Percentiles rank a stretch among this genome's conserved stretches.
phyloP scores from a whole-genome alignment of 2,113 vertebrate species.

The Sphyrna mokarran region DNA sequence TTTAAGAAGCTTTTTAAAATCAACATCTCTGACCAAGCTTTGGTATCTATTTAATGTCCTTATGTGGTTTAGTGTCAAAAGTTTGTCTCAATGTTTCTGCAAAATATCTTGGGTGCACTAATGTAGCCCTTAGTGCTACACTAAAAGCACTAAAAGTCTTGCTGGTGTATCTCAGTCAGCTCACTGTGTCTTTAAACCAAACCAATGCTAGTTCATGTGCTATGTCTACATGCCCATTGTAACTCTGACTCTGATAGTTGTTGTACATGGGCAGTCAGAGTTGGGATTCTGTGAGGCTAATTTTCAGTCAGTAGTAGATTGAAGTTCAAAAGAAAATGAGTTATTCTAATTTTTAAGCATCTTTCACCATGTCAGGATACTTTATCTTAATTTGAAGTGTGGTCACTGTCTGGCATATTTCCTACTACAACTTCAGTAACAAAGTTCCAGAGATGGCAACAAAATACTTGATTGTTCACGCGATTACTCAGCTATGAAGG shows the following conservation, averaged over 20 bases:
- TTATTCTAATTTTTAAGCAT: neutral
- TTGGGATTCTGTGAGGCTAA: neutral
- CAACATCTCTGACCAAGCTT: neutral
- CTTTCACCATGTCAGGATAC: neutral
- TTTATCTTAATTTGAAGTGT: neutral
- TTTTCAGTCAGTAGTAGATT: neutral
- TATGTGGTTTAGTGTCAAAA: neutral
- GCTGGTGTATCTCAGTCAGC: neutral
- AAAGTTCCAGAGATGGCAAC: neutral
- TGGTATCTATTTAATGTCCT: neutral
- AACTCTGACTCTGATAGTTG: neutral
- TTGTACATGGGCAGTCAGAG: neutral
- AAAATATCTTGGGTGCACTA: neutral
- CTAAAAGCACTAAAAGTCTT: neutral
- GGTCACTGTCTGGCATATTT: no score
- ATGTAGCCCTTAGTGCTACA: neutral
- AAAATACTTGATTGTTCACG: neutral
- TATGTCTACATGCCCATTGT: neutral
- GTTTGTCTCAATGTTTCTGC: neutral
- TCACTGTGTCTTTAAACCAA: neutral
- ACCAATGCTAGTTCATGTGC: neutral
- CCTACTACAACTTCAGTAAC: no score
- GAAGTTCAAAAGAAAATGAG: neutral
- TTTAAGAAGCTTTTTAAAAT: neutral
- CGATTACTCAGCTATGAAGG: neutral